phyloP scores from a whole-genome alignment of 1,140 invertebrate species.

The Cotesia glomerata region DNA sequence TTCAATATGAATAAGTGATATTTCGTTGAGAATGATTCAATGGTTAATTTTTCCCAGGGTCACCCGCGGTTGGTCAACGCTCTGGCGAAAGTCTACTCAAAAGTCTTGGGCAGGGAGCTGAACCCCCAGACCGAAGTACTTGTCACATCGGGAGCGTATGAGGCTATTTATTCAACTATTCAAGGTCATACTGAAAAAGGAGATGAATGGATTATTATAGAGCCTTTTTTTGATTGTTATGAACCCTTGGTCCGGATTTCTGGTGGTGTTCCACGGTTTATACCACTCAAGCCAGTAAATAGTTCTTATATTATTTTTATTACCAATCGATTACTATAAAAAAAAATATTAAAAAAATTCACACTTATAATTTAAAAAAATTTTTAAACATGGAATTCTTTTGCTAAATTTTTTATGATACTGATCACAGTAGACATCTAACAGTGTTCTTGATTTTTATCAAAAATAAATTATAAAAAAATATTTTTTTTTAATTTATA shows the following conservation, averaged over 20 bases:
- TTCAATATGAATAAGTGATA: neutral
- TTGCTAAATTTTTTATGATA: no score
- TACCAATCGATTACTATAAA: conserved; percentile 9
- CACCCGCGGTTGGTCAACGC: conserved; percentile 88
- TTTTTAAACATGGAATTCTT: no score
- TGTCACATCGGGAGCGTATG: conserved; percentile 91
- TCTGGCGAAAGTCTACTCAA: conserved; percentile 84
- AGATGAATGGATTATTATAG: conserved; percentile 96
- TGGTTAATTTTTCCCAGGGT: conserved; percentile 72
- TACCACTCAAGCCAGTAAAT: conserved; percentile 83
- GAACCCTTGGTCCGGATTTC: conserved; percentile 90
- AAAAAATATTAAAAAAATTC: no score
- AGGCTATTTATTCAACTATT: conserved; percentile 85
- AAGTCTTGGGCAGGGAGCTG: conserved; percentile 75
- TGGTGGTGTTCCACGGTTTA: conserved; percentile 86
- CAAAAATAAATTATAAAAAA: no score
- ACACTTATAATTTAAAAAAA: no score
- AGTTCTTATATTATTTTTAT: conserved; percentile 9
- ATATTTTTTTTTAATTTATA: no score
- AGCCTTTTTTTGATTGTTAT: conserved; percentile 98
- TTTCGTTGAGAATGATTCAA: neutral
- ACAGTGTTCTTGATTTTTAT: no score
- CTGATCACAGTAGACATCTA: no score
- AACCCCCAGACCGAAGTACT: conserved; percentile 86
- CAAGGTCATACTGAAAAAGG: conserved; percentile 84